Percentiles rank a stretch among this genome's conserved stretches.
phyloP scores from a whole-genome alignment of 1,140 invertebrate genomes.

The Phortica variegata region DNA sequence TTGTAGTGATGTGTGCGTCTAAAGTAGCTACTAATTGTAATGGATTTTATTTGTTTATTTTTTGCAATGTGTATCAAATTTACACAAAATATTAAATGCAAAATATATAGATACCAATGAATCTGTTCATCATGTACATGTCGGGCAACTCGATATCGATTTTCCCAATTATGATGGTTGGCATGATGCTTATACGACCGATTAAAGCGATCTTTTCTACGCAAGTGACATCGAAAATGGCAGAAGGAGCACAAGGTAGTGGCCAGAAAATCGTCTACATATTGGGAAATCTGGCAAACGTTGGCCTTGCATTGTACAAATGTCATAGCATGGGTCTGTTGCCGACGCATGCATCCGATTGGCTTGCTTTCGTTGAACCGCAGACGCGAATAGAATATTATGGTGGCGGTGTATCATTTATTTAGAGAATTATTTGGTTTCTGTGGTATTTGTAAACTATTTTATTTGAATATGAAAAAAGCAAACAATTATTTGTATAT shows the following conservation, averaged over 20 bases:
- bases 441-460: conserved; percentile 25
- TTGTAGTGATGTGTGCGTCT: not conserved
- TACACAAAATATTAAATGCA: not conserved
- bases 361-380: conserved; percentile 96
- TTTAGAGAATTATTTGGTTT: conserved; percentile 27
- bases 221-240: conserved; percentile 90
- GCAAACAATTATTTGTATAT: conserved; percentile 2
- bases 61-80: not conserved
- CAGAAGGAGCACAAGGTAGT: conserved; percentile 88
- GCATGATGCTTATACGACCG: conserved; percentile 95
- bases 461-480: conserved; percentile 25
- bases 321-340: conserved; percentile 98
- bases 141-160: conserved; percentile 98
- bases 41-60: conserved; percentile 5
- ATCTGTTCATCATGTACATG: conserved; percentile 99
- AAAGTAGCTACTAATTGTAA: not conserved
- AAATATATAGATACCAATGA: conserved; percentile 80
- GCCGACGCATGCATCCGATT: conserved; percentile 97
- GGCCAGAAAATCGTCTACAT: conserved; percentile 94
- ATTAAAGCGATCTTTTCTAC: conserved; percentile 92
- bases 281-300: conserved; percentile 91
- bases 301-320: conserved; percentile 94
- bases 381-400: conserved; percentile 84
- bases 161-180: conserved; percentile 99
- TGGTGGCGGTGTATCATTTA: conserved; percentile 77